phyloP scores from a whole-genome alignment of 1,140 invertebrate genomes.

The Potamilus streckersoni region DNA sequence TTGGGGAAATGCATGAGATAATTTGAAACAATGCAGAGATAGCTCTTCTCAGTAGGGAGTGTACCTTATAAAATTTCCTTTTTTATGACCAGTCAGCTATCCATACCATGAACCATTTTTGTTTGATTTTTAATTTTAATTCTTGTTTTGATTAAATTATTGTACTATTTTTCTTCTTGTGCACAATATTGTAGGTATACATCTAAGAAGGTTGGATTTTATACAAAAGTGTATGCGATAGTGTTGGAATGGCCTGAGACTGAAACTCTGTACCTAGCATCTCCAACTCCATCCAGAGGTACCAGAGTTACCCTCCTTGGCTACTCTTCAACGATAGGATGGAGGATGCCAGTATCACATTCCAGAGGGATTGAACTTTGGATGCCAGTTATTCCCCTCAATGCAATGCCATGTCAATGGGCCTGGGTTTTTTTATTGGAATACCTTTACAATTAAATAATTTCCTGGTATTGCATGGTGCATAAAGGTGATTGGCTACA shows the following conservation, averaged over 20 bases:
- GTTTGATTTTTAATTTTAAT: too few species aligned
- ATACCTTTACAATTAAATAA: neutral
- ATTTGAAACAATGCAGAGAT: too few species aligned
- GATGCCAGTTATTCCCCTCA: slow-evolving; percentile 31
- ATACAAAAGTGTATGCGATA: slow-evolving; percentile 29
- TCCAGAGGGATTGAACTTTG: slow-evolving; percentile 30
- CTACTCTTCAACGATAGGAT: slow-evolving; percentile 16
- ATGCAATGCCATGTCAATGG: slow-evolving; percentile 40
- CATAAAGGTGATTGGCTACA: too few species aligned
- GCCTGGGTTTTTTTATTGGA: slow-evolving; percentile 31
- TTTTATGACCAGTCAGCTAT: too few species aligned
- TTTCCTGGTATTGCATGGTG: too few species aligned
- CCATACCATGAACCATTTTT: too few species aligned
- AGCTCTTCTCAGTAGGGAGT: too few species aligned
- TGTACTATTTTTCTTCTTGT: neutral
- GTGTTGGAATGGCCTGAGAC: slow-evolving; percentile 26
- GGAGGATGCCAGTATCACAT: neutral
- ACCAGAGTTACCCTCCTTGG: slow-evolving; percentile 52
- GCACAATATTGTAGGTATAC: slow-evolving; percentile 26
- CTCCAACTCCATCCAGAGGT: slow-evolving; percentile 10
- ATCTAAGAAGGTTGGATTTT: slow-evolving; percentile 7
- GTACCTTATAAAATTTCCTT: too few species aligned
- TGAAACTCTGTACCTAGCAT: slow-evolving; percentile 14
- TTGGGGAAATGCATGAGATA: too few species aligned
- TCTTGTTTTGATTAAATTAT: too few species aligned